These are phyloP conservation scores for Dendroctonus ponderosae DNA, from an alignment of 1,140 invertebrate species.

Conservation along the genomic window DNA sequence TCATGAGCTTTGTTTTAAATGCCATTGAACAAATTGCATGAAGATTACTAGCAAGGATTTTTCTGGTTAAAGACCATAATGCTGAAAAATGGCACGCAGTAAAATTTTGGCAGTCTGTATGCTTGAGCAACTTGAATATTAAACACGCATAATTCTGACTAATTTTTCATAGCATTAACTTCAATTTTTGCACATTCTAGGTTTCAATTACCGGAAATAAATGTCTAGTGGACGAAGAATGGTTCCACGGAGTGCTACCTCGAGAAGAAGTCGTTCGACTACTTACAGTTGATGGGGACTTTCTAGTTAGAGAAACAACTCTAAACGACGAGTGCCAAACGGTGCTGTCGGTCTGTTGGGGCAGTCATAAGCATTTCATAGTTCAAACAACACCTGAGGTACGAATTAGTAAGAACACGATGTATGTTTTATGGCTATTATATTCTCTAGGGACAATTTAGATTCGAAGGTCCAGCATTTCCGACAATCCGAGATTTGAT, in stretches of 20 bases:
- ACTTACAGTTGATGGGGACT: slow-evolving; percentile 86
- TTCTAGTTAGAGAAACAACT: slow-evolving; percentile 91
- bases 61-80: no score
- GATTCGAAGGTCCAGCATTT: slow-evolving; percentile 92
- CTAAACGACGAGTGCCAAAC: slow-evolving; percentile 89
- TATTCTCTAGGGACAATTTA: slow-evolving; percentile 72
- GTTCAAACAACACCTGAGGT: slow-evolving; percentile 91
- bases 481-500: slow-evolving; percentile 90
- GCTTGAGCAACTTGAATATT: background rate
- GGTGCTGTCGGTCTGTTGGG: slow-evolving; percentile 93
- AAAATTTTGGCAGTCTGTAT: no score
- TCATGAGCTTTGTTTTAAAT: no score
- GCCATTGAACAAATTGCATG: no score
- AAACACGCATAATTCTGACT: background rate
- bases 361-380: slow-evolving; percentile 95
- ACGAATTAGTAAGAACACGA: slow-evolving; percentile 23
- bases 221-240: slow-evolving; percentile 83
- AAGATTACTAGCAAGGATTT: no score
- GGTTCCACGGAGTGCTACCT: slow-evolving; percentile 96
- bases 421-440: slow-evolving; percentile 7
- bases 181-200: slow-evolving; percentile 29
- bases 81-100: no score
- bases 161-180: no score
- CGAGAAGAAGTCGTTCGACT: slow-evolving; percentile 93
- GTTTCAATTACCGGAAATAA: slow-evolving; percentile 53